Base-by-base conservation (phyloP, 2,113 vertebrate genomes). In the Pygoscelis adeliae region DNA sequence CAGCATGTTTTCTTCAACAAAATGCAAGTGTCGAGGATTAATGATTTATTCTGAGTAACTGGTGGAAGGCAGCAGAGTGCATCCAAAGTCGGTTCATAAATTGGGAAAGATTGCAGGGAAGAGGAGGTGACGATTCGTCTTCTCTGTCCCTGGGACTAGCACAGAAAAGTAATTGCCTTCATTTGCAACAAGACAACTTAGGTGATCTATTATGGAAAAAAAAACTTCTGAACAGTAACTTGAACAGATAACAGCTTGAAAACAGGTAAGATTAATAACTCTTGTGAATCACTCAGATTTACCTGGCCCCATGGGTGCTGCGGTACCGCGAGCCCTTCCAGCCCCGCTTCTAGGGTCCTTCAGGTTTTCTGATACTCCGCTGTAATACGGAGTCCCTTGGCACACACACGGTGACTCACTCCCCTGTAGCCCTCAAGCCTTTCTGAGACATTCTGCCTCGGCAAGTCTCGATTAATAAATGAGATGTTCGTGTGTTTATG, bases 401-500 rank as follows among this genome's bases (percentile, higher is more conserved):
- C 71, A 53, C 83, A 44, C 55, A 1, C 46, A 2, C 42, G 19
- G 70, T 15, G 25, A 46, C 77, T 94, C 77, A 11, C 78, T 65
- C 78, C 81, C 91, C 27, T 6, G 0, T 18, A 69, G 81, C 87
- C 95, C 94, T 62, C 22, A 0, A 93, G 93, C 76, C 25, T 70
- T 56, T 38, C 5, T 0, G 71, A 76, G 84, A n/a, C 49, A 20
- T 30, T 79, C 89, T 82, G 56, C 74, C 79, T 83, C 16, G 13
- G 50, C 14, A 10, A 80, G 63, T 30, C 87, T 76, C 5, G 13
- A 91, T 89, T 96, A 95, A 96, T 69, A 82, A 94, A 91, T 81
- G 91, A 89, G 91, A 89, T 65, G 63, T 52, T 96, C 59, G 46
- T 95, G 93, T 91, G 94, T 95, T 92, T 19, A 65, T 42, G 83